These are phyloP conservation scores for Sternotherus odoratus DNA, from an alignment of 2,797 vertebrate genomes.

Conservation along the genomic window DNA sequence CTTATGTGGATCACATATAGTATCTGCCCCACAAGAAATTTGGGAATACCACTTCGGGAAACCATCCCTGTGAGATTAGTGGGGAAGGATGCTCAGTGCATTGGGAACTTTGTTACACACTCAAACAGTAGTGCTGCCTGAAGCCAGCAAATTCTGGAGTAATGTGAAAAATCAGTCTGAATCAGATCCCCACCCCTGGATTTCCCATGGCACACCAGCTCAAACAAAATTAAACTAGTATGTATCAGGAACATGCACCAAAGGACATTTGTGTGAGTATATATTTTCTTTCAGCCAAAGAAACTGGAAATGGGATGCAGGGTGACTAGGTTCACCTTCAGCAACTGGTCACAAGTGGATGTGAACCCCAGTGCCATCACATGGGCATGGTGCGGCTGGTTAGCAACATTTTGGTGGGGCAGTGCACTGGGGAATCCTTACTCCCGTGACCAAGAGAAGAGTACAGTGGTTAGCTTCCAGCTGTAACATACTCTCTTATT, in stretches of 20 bases:
- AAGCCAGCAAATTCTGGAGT: background rate
- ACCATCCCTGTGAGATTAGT: background rate
- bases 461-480: conserved; percentile 12
- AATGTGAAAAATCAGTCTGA: background rate
- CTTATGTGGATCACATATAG: background rate
- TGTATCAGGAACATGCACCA: background rate
- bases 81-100: background rate
- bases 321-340: background rate
- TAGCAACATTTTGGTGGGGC: background rate
- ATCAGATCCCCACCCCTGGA: background rate
- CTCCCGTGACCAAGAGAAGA: background rate
- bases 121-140: background rate
- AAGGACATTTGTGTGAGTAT: background rate
- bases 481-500: conserved; percentile 13
- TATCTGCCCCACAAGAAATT: background rate
- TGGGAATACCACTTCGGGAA: background rate
- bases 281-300: background rate
- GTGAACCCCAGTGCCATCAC: background rate
- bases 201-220: background rate
- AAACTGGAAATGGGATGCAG: background rate
- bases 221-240: background rate
- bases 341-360: background rate
- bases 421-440: background rate
- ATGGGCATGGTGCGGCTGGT: background rate
- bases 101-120: background rate